These are phyloP conservation scores for Zele albiditarsus DNA, from an alignment of 2,888 invertebrate species.

Conservation along the genomic window DNA sequence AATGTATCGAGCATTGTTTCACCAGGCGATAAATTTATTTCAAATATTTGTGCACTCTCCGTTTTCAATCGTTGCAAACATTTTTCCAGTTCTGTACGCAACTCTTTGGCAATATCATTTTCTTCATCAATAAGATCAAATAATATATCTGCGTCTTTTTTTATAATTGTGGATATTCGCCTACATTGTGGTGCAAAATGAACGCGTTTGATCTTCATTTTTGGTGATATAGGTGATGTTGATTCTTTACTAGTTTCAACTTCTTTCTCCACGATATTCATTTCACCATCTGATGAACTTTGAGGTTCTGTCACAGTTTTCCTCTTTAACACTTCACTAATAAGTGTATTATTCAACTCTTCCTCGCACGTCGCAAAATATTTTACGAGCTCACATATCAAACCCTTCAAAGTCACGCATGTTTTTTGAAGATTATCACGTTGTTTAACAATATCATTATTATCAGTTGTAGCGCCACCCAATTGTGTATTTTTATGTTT, in stretches of 20 bases:
- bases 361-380: constrained; percentile 86
- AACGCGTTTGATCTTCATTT: constrained; percentile 74
- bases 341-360: constrained; percentile 84
- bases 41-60: constrained; percentile 82
- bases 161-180: constrained; percentile 73
- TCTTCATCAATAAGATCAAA: constrained; percentile 75
- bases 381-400: constrained; percentile 81
- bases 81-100: constrained; percentile 79
- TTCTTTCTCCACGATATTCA: constrained; percentile 40
- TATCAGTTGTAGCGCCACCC: not conserved
- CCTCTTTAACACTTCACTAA: constrained; percentile 77
- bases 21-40: constrained; percentile 73
- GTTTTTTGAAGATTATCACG: constrained; percentile 82
- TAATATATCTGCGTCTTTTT: constrained; percentile 77
- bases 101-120: constrained; percentile 75
- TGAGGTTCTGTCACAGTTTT: constrained; percentile 48
- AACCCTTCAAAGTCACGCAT: constrained; percentile 78
- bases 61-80: constrained; percentile 80
- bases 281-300: constrained; percentile 51
- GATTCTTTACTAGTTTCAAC: constrained; percentile 34
- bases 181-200: constrained; percentile 81
- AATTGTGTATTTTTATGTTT: constrained; percentile 30
- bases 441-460: constrained; percentile 23
- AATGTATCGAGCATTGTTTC: constrained; percentile 50
- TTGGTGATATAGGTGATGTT: constrained; percentile 51